Evolutionary conservation across 2,797 vertebrate species (phyloP).

Genomic region (Crax fasciolata): DNA sequence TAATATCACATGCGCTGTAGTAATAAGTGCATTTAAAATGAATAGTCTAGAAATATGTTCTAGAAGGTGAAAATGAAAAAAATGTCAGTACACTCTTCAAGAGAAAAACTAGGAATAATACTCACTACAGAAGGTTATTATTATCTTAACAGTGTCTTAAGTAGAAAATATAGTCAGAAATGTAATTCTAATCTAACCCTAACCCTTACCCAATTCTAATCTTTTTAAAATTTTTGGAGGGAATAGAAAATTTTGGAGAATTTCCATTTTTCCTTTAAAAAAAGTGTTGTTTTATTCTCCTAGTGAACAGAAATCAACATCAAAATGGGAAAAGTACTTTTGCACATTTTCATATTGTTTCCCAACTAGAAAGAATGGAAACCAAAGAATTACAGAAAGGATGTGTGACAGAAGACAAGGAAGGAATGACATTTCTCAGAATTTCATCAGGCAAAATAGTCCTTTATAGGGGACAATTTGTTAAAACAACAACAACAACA

Average conservation of each 20-base stretch:
- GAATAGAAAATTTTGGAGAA: background rate
- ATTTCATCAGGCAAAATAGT: background rate
- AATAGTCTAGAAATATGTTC: background rate
- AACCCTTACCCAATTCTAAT: background rate
- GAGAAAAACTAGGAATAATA: background rate
- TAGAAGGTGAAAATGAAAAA: background rate
- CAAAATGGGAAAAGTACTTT: background rate
- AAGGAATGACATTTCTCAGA: background rate
- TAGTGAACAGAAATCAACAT: background rate
- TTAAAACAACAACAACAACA: background rate
- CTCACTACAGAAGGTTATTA: background rate
- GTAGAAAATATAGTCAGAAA: background rate
- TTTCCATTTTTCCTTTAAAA: background rate
- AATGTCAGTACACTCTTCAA: background rate
- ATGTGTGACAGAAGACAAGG: background rate
- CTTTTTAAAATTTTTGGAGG: background rate
- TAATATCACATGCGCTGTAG: background rate
- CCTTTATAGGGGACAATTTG: background rate
- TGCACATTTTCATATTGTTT: background rate
- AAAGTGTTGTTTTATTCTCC: background rate
- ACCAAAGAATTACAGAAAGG: background rate
- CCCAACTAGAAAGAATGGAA: background rate
- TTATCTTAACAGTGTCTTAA: background rate
- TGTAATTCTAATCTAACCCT: background rate
- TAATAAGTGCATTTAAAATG: background rate